These are phyloP conservation scores for Babylonia areolata DNA, from an alignment of 1,140 invertebrate genomes.

Conservation along the genomic window DNA sequence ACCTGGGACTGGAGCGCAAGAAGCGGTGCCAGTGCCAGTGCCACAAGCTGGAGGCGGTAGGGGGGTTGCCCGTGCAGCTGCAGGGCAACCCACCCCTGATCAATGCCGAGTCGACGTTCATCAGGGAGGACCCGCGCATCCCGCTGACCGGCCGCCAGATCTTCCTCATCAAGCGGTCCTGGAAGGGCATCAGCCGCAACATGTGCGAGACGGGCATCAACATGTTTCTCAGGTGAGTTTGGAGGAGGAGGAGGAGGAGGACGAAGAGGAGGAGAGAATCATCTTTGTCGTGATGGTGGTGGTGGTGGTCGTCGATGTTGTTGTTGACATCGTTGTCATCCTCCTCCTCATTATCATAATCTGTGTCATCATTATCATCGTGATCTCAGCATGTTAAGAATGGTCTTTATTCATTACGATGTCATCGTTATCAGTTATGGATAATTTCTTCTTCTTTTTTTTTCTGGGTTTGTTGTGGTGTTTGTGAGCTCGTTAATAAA, in stretches of 20 bases:
- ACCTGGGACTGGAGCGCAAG: not conserved
- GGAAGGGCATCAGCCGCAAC: slow-evolving; percentile 91
- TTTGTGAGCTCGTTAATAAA: too few species aligned
- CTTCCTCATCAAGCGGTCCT: slow-evolving; percentile 90
- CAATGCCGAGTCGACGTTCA: not conserved
- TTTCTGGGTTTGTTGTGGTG: not conserved
- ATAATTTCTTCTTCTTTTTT: not conserved
- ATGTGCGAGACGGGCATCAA: slow-evolving; percentile 91
- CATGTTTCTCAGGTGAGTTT: slow-evolving; percentile 92
- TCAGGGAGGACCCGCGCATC: slow-evolving; percentile 71
- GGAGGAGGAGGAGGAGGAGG: not conserved
- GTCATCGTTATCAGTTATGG: too few species aligned
- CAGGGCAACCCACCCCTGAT: not conserved
- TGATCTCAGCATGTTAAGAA: too few species aligned
- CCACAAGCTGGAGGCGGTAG: not conserved
- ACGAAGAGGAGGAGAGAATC: not conserved
- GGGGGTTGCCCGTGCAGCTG: not conserved
- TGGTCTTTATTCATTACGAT: too few species aligned
- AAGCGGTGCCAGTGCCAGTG: slow-evolving; percentile 25
- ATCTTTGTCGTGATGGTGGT: too few species aligned
- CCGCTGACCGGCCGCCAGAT: slow-evolving; percentile 91
- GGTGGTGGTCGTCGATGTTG: too few species aligned
- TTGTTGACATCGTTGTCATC: not conserved
- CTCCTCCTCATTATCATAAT: not conserved
- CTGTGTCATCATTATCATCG: too few species aligned